Base-by-base conservation (phyloP, 2,888 invertebrate species). In the Saturnia pavonia region DNA sequence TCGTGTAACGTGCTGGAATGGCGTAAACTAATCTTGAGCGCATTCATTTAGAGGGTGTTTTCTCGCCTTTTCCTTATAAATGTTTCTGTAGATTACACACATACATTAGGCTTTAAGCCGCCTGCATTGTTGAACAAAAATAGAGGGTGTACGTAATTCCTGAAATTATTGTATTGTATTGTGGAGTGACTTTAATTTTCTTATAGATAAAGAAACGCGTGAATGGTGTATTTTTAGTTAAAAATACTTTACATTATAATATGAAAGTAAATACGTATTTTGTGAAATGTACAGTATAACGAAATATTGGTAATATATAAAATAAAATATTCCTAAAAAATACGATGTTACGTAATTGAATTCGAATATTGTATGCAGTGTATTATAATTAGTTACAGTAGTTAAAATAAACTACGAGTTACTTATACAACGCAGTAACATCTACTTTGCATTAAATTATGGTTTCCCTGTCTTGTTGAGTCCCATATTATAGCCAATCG, bases 11-110 rank as follows among this genome's bases (percentile, higher is more conserved):
- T 82, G 85, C 80, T 81, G 82, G 84, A 87, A 89, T 88, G 85
- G 87, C 85, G 83, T 85, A 85, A 89, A 92, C 91, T 91, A 94
- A 94, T 93, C 91, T 90, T 88, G 86, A 60, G 25, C 87, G 85
- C 89, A 82, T 82, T 88, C 88, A 89, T 92, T 91, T 89, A 86
- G 83, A 86, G 90, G 89, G 89, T 88, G 87, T 87, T 88, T 88
- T 90, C 85, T 83, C 88, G 85, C 88, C 86, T 87, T 83, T 87
- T 88, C 85, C 85, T 86, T 85, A 88, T 88, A 90, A 88, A 88
- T 87, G 88, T 87, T 81, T 82, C 80, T 80, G 83, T 80, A 85
- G 86, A 89, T 89, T 89, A 89, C 87, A 87, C 78, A 84, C 82
- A 83, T 79, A 76, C 43, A 22, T 68, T 45, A 22, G 65, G 51